Evolutionary conservation across 2,888 invertebrate genomes (phyloP).

Genomic region (Acanthosepion esculentum): DNA sequence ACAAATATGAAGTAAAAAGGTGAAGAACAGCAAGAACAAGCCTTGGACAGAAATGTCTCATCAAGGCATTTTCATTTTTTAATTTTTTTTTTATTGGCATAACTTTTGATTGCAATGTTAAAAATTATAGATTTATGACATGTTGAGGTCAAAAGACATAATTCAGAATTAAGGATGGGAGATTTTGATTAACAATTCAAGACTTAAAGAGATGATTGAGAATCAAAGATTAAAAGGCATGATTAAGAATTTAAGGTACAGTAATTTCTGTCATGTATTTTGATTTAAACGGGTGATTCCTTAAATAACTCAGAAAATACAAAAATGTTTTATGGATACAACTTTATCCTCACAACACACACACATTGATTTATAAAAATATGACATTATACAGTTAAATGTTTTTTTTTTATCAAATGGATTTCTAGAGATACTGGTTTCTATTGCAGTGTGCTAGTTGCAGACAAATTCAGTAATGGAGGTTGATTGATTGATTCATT

Average conservation of each 20-base stretch:
- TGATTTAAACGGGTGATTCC: neutral
- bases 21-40: neutral
- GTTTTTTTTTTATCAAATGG: too few species aligned
- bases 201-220: neutral
- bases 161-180: neutral
- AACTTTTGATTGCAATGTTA: neutral
- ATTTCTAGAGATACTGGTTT: too few species aligned
- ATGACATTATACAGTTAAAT: too few species aligned
- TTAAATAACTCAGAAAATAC: neutral
- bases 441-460: too few species aligned
- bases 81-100: neutral
- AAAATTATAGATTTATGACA: conserved; percentile 8
- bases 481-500: too few species aligned
- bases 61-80: neutral
- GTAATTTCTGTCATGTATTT: conserved; percentile 33
- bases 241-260: conserved; percentile 10
- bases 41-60: conserved; percentile 7
- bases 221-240: conserved; percentile 21
- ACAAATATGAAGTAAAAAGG: neutral
- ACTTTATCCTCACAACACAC: too few species aligned
- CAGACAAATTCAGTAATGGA: too few species aligned
- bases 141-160: neutral
- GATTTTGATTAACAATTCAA: neutral
- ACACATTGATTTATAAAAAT: too few species aligned
- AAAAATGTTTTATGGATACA: too few species aligned